A percentile compares a stretch with the other conserved stretches of the same genome.
Evolutionary conservation across 2,113 vertebrate genomes (phyloP).

Genomic region (Plestiodon gilberti): DNA sequence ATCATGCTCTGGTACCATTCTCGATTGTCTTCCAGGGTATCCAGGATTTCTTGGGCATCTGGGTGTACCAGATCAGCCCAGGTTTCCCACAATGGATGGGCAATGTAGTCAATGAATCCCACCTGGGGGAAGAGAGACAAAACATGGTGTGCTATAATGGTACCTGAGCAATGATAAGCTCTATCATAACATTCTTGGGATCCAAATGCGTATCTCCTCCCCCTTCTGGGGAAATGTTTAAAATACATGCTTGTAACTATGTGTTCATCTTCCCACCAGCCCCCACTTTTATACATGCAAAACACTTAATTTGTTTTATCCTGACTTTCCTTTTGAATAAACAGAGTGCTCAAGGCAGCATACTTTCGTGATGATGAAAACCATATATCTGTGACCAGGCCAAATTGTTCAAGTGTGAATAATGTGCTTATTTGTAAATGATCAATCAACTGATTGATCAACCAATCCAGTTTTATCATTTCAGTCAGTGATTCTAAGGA

Average conservation of each 20-base stretch:
- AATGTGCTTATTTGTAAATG: neutral
- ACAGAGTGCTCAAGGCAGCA: too few relatives aligned
- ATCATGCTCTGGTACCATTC: slow-evolving; percentile 97
- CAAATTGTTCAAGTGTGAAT: neutral
- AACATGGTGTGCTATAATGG: neutral
- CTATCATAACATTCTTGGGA: too few relatives aligned
- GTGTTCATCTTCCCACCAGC: too few relatives aligned
- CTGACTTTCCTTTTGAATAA: too few relatives aligned
- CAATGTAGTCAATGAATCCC: slow-evolving; percentile 94
- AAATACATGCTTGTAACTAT: too few relatives aligned
- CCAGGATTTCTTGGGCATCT: slow-evolving; percentile 90
- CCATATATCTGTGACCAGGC: neutral
- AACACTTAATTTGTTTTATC: neutral
- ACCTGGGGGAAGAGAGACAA: slow-evolving; percentile 73
- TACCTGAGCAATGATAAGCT: too few relatives aligned
- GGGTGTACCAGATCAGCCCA: slow-evolving; percentile 94
- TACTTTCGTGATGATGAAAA: too few relatives aligned
- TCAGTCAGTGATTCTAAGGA: too few relatives aligned
- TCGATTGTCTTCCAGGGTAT: slow-evolving; percentile 91
- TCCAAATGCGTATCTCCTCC: neutral
- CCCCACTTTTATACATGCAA: neutral
- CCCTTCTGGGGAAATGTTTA: neutral
- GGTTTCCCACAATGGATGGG: slow-evolving; percentile 92
- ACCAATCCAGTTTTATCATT: too few relatives aligned
- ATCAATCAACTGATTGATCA: too few relatives aligned